Evolutionary conservation across 2,888 invertebrate species (phyloP), one percentile per base, ranked within the genome.

Genomic region (Xestia xanthographa): DNA sequence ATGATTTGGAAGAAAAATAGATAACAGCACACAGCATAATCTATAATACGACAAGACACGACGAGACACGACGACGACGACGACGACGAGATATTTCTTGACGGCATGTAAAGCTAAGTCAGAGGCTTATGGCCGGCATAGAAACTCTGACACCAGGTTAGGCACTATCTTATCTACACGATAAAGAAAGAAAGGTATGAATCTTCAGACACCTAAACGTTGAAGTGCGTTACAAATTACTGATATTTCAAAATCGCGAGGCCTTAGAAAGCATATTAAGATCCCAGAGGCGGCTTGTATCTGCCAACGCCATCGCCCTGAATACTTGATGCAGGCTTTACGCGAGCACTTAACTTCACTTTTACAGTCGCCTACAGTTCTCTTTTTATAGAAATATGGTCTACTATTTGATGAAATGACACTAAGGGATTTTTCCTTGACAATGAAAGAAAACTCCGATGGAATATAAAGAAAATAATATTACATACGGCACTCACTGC

Each of bases 261-360:
- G 22, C 67, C 72, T 69, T 81, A 65, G 79, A 80, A 84, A 75
- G 77, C 56, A 75, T 56, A 80, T 84, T 84, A 83, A 80, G 74
- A 79, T 79, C 77, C 79, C 72, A 66, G 75, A 70, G 85, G 77
- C 81, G 72, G 83, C 81, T 85, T 79, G 82, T 85, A 80, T 80
- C 87, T 83, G 85, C 80, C 85, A 85, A 87, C 83, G 85, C 83
- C 85, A 85, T 87, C 83, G 85, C 83, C 83, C 86, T 90, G 87
- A 88, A 91, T 91, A 88, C 85, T 86, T 90, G 84, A 90, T 90
- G 82, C 56, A 73, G 66, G 71, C 80, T 83, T 83, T 79, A 84
- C 75, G 68, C 75, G 82, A 83, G 83, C 84, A 84, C 82, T 80
- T 87, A 79, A 82, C 76, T 82, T 80, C 66, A 82, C 77, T 86